phyloP scores from a whole-genome alignment of 2,797 vertebrate species.

The Intellagama lesueurii region DNA sequence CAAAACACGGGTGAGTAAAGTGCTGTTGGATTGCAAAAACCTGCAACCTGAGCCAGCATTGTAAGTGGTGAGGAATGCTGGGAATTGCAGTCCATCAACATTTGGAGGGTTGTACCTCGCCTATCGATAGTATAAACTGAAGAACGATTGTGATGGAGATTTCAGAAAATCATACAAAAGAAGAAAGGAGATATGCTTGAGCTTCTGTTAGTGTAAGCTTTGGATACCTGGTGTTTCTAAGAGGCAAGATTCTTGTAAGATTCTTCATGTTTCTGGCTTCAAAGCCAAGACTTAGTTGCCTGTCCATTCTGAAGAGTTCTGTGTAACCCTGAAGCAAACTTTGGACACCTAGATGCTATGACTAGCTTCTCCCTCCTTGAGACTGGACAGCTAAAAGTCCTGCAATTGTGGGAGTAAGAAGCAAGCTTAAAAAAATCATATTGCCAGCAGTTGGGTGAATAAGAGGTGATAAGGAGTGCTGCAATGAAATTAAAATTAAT shows the following conservation, averaged over 20 bases:
- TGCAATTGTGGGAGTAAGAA: not conserved
- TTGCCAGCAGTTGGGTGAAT: not conserved
- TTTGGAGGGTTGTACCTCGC: too few relatives aligned
- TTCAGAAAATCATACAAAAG: slow-evolving; percentile 2
- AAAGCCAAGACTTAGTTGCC: not conserved
- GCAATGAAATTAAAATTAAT: not conserved
- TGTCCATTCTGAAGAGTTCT: not conserved
- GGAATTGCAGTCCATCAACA: too few relatives aligned
- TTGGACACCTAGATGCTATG: too few relatives aligned
- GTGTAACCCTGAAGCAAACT: not conserved
- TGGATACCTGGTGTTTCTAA: not conserved
- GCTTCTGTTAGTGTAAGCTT: not conserved
- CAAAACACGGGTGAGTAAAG: too few relatives aligned
- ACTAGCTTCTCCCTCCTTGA: not conserved
- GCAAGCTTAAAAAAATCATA: not conserved
- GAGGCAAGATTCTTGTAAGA: too few relatives aligned
- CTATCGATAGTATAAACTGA: not conserved
- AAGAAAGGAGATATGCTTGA: not conserved
- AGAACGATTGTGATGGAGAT: not conserved
- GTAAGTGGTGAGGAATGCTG: too few relatives aligned
- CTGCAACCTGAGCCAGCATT: too few relatives aligned
- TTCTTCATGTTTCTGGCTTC: too few relatives aligned
- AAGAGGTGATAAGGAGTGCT: not conserved
- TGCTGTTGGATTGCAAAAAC: too few relatives aligned
- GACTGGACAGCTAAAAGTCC: too few relatives aligned